Evolutionary conservation across 2,113 vertebrate species (phyloP).

Genomic region (Copsychus sechellarum): DNA sequence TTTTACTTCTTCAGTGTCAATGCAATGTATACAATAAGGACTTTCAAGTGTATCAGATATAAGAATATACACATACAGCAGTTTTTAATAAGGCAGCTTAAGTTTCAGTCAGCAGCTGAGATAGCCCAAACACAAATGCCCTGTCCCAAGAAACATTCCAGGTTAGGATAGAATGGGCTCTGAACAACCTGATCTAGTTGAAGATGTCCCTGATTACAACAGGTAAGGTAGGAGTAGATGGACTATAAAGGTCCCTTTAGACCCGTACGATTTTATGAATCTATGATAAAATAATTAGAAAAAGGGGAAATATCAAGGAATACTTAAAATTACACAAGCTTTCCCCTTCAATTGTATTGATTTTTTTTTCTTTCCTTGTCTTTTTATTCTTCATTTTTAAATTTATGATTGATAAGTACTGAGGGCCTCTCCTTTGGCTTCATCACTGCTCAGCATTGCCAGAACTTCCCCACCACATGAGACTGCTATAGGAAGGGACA

Average conservation of each 20-base stretch:
- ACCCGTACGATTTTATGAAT: neutral
- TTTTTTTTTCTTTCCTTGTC: too few species aligned
- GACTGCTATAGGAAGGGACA: neutral
- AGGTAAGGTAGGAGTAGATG: accelerated
- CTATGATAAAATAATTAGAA: neutral
- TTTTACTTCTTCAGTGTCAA: neutral
- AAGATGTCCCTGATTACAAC: neutral
- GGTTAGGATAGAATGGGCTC: neutral
- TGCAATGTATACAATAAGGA: neutral
- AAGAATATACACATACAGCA: neutral
- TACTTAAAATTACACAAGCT: neutral
- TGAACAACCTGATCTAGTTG: neutral
- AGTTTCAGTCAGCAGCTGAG: neutral
- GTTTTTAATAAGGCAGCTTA: neutral
- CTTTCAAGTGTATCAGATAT: neutral
- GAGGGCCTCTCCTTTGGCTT: neutral
- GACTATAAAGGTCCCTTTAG: neutral
- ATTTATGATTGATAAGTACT: neutral
- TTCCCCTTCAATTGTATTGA: neutral
- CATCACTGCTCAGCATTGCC: too few species aligned
- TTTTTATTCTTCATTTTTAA: neutral
- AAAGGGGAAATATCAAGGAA: neutral
- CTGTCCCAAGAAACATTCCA: neutral
- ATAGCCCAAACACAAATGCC: neutral
- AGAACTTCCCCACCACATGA: neutral